Evolutionary conservation across 2,113 vertebrate species (phyloP), one percentile per base, ranked within the genome.

Genomic region (Anoplopoma fimbria): DNA sequence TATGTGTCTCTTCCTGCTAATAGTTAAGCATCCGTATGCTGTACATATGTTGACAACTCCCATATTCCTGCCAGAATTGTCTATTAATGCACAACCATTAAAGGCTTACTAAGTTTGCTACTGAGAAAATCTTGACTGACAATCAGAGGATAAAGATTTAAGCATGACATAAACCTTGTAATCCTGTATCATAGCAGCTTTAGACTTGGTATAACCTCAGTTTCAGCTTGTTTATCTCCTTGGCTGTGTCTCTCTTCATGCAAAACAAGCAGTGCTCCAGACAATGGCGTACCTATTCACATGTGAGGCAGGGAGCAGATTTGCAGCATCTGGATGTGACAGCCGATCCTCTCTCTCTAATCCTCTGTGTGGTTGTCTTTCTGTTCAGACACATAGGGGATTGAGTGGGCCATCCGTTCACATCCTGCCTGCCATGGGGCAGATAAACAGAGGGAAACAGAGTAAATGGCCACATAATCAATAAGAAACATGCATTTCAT

Each of bases 111-210:
- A 80, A 86, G 79, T 88, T 88, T 92, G 74, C 75, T 40, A 64
- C 67, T 29, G 69, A 77, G 87, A 78, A 87, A 83, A 90, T 93
- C 89, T 90, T 92, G 89, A 91, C 84, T 89, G 82, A 88, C 87
- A 92, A 92, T 91, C 87, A 72, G 89, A 70, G 91, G 89, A 92
- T 91, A 75, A 87, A 79, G 83, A 76, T 83, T 76, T 91, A 87
- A 90, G 88, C 83, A 64, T 76, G 80, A 88, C 88, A 88, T 92
- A 91, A 92, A 91, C 90, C 90, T 84, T 93, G 90, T 92, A 92
- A 94, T 94, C 93, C 91, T 67, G 67, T 88, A 92, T 93, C 88
- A 92, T 74, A 86, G 87, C 78, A 88, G 91, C 80, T 85, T 92
- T 88, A 85, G 75, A 80, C 82, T 86, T 47, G 69, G 68, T 83